These are phyloP conservation scores for Helleia helle DNA, from an alignment of 2,888 invertebrate genomes.

Conservation along the genomic window DNA sequence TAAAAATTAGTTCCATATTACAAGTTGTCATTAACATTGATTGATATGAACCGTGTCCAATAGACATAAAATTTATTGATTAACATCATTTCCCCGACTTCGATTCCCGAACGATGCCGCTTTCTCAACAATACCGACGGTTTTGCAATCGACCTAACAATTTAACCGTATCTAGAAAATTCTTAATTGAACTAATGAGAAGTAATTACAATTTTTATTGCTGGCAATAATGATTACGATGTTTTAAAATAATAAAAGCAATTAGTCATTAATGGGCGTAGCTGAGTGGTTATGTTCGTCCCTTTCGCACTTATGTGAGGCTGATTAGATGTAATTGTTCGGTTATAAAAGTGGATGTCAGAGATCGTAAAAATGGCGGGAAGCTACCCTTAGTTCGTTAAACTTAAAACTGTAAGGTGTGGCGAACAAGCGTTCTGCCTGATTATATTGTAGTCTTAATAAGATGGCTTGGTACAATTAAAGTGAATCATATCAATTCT, in stretches of 20 bases:
- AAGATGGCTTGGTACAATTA: constrained; percentile 37
- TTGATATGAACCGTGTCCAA: constrained; percentile 65
- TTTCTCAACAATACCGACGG: constrained; percentile 55
- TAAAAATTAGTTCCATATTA: constrained; percentile 65
- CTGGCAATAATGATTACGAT: constrained; percentile 72
- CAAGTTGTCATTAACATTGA: constrained; percentile 59
- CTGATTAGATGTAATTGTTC: constrained; percentile 71
- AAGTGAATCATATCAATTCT: constrained; percentile 46
- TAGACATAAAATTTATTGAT: constrained; percentile 56
- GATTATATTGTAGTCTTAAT: constrained; percentile 16
- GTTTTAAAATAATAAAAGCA: constrained; percentile 75
- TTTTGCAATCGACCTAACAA: constrained; percentile 66
- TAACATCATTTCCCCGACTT: constrained; percentile 51
- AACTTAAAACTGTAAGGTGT: constrained; percentile 13
- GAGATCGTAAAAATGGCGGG: constrained; percentile 64
- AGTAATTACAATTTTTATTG: constrained; percentile 74
- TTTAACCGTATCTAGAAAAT: constrained; percentile 70
- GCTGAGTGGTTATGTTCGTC: constrained; percentile 44
- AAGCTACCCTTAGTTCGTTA: constrained; percentile 34
- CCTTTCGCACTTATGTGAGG: constrained; percentile 35
- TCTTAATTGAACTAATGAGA: constrained; percentile 74
- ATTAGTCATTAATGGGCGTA: constrained; percentile 70
- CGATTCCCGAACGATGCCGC: constrained; percentile 44
- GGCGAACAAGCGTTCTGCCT: background rate
- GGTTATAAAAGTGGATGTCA: constrained; percentile 72